A percentile compares a stretch with the other conserved stretches of the same genome.
Evolutionary conservation across 2,797 vertebrate species (phyloP).

Genomic region (Poeciliopsis gracilis): DNA sequence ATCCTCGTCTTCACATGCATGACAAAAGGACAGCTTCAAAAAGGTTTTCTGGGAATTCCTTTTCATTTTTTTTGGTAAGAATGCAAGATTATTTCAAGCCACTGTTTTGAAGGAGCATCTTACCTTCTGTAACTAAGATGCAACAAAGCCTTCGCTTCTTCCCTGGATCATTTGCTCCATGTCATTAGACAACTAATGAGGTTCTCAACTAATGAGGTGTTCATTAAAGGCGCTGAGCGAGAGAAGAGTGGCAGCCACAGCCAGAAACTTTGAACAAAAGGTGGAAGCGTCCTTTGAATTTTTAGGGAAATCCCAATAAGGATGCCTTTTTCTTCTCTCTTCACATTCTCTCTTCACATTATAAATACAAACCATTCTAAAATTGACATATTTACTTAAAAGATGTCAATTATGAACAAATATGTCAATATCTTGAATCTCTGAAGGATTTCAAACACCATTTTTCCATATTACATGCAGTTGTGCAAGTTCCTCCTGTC

Average conservation of each 20-base stretch:
- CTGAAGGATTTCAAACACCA: too few species aligned
- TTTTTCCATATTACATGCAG: too few species aligned
- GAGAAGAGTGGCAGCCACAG: slow-evolving; percentile 51
- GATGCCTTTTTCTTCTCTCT: slow-evolving; percentile 3
- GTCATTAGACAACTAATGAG: slow-evolving; percentile 65
- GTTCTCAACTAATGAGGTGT: slow-evolving; percentile 67
- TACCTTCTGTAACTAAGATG: slow-evolving; percentile 42
- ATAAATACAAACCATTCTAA: not conserved
- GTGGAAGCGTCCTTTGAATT: slow-evolving; percentile 29
- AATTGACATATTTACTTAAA: not conserved
- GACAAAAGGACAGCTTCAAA: slow-evolving; percentile 50
- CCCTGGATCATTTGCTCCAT: slow-evolving; percentile 62
- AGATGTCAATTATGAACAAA: too few species aligned
- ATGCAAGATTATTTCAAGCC: slow-evolving; percentile 55
- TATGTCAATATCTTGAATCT: too few species aligned
- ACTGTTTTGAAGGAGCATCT: slow-evolving; percentile 30
- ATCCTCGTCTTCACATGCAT: slow-evolving; percentile 18
- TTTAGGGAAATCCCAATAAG: slow-evolving; percentile 14
- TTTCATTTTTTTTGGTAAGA: slow-evolving; percentile 29
- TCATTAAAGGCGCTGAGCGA: slow-evolving; percentile 66
- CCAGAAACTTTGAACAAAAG: slow-evolving; percentile 35
- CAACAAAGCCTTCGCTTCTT: slow-evolving; percentile 45
- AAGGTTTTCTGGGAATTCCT: slow-evolving; percentile 4
- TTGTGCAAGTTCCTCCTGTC: too few species aligned
- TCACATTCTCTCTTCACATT: not conserved